Percentiles rank a stretch among this genome's conserved stretches.
phyloP scores from a whole-genome alignment of 2,797 vertebrate genomes.

The Gymnothorax javanicus region DNA sequence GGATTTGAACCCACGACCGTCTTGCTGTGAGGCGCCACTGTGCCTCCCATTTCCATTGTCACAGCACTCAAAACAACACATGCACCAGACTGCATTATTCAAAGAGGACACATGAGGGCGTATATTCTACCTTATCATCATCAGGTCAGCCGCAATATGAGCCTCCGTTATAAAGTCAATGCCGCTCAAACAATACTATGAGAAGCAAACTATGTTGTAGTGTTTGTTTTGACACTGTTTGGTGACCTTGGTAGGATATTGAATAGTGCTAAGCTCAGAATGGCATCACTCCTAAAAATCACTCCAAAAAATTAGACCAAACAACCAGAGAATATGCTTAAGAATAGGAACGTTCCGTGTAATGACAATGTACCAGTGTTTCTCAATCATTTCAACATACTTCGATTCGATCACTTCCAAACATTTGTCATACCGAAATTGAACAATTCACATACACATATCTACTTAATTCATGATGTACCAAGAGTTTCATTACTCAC shows the following conservation, averaged over 20 bases:
- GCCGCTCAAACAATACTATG: slow-evolving; percentile 36
- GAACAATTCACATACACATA: slow-evolving; percentile 18
- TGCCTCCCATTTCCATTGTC: neutral
- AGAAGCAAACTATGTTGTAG: slow-evolving; percentile 50
- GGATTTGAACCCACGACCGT: too few relatives aligned
- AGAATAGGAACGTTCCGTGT: slow-evolving; percentile 12
- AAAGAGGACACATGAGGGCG: slow-evolving; percentile 33
- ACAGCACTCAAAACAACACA: neutral
- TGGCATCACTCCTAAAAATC: neutral
- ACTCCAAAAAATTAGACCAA: slow-evolving; percentile 1
- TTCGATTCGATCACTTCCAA: neutral
- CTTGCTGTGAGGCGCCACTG: too few relatives aligned
- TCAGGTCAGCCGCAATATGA: neutral
- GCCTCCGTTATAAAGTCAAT: slow-evolving; percentile 23
- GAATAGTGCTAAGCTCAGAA: neutral
- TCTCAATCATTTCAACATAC: slow-evolving; percentile 33
- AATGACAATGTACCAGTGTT: neutral
- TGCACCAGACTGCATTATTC: neutral
- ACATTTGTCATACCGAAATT: slow-evolving; percentile 28
- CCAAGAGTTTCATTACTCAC: slow-evolving; percentile 11
- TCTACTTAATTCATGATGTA: slow-evolving; percentile 24
- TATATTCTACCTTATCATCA: slow-evolving; percentile 1
- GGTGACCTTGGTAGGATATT: neutral
- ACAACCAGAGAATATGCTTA: neutral
- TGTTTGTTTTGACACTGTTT: slow-evolving; percentile 28